Percentiles rank a stretch among this genome's conserved stretches.
Conservation (phyloP, 2,888 invertebrate genomes). For the Sussaba pulchella region DNA sequence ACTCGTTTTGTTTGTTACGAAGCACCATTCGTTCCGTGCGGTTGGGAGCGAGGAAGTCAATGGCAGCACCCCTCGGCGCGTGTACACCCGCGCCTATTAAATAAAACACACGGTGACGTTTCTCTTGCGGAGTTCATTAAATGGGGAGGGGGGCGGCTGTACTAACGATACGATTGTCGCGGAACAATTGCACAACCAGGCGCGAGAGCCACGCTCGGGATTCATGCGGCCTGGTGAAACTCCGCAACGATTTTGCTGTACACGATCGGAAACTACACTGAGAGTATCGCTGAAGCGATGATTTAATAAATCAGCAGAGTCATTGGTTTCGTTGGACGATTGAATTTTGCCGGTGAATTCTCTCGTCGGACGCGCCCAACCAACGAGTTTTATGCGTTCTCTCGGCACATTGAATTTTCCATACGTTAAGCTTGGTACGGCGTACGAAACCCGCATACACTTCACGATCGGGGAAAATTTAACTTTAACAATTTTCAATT, state of each 20-base stretch:
- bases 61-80: constrained; percentile 49
- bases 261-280: constrained; percentile 2
- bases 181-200: constrained; percentile 76
- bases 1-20: constrained; percentile 80
- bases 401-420: constrained; percentile 44
- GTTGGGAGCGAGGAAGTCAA: constrained; percentile 26
- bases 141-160: constrained; percentile 66
- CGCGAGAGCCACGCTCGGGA: constrained; percentile 61
- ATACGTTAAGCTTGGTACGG: constrained; percentile 34
- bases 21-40: constrained; percentile 75
- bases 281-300: constrained; percentile 61
- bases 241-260: constrained; percentile 50
- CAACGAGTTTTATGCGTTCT: constrained; percentile 6
- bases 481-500: background rate
- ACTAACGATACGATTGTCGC: constrained; percentile 80
- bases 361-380: constrained; percentile 34
- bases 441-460: background rate
- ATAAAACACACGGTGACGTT: constrained; percentile 80
- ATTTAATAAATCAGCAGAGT: constrained; percentile 74
- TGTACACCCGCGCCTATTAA: constrained; percentile 80
- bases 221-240: constrained; percentile 71
- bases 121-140: constrained; percentile 80
- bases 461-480: background rate
- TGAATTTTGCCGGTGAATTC: constrained; percentile 61
- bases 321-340: constrained; percentile 64